Percentiles rank a stretch among this genome's conserved stretches.
Conservation (phyloP, 2,888 invertebrate species). For the Drosophila emarginata region DNA sequence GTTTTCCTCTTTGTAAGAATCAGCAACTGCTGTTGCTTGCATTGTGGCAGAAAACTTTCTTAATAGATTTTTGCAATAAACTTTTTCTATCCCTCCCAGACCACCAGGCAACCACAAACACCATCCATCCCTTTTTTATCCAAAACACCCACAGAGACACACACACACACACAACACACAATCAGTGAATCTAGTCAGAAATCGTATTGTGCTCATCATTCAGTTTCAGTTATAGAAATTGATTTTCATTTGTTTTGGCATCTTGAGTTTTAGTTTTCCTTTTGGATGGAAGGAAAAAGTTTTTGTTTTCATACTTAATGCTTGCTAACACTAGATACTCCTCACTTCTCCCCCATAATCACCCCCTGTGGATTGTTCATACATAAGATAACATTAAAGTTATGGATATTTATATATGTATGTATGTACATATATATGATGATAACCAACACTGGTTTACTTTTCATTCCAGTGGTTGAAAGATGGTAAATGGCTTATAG, state of each 20-base stretch:
- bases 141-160: constrained; percentile 1
- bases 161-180: neutral
- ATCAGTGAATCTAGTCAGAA: constrained; percentile 41
- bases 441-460: constrained; percentile 39
- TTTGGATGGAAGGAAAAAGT: constrained; percentile 35
- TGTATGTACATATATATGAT: constrained; percentile 16
- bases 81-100: constrained; percentile 43
- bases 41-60: constrained; percentile 70
- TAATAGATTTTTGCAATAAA: constrained; percentile 73
- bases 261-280: constrained; percentile 42
- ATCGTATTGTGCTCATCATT: constrained; percentile 47
- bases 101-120: constrained; percentile 8
- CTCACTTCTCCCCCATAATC: neutral
- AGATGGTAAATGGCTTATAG: neutral
- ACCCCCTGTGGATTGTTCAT: neutral
- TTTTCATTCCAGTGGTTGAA: constrained; percentile 6
- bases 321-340: constrained; percentile 29
- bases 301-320: constrained; percentile 34
- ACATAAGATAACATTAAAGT: constrained; percentile 41
- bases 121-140: neutral
- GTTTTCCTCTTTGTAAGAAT: constrained; percentile 46
- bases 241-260: constrained; percentile 69
- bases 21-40: constrained; percentile 57
- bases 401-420: constrained; percentile 17
- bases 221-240: constrained; percentile 61